Percentiles rank a stretch among this genome's conserved stretches.
These are phyloP conservation scores for Cancer borealis DNA, from an alignment of 2,888 invertebrate genomes.

Conservation along the genomic window DNA sequence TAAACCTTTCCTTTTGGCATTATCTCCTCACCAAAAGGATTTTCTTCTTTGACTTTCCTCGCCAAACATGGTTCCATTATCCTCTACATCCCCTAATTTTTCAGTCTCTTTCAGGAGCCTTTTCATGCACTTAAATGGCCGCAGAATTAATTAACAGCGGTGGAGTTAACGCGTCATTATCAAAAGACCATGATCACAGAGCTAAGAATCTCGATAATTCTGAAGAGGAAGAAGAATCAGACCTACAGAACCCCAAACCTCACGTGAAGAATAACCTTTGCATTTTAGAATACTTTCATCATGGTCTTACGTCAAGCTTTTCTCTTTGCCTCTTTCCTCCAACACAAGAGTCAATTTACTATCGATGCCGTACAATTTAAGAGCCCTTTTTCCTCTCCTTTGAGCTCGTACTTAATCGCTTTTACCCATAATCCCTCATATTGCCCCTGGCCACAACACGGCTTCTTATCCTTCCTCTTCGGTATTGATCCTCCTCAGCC, in stretches of 20 bases:
- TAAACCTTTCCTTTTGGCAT: not conserved
- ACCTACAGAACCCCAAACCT: too few relatives aligned
- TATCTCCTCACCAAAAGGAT: not conserved
- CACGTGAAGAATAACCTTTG: too few relatives aligned
- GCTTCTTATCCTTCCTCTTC: not conserved
- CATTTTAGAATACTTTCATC: too few relatives aligned
- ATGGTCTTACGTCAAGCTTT: not conserved
- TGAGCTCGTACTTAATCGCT: constrained; percentile 27
- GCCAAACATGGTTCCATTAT: not conserved
- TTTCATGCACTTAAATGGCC: not conserved
- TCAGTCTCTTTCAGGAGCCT: not conserved
- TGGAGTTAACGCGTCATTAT: not conserved
- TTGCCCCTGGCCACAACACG: constrained; percentile 7
- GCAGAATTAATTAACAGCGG: not conserved
- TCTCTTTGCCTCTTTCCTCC: not conserved
- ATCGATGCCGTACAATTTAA: not conserved
- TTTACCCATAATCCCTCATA: not conserved
- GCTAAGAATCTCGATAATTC: not conserved
- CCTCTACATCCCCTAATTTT: not conserved
- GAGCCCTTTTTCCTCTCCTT: not conserved
- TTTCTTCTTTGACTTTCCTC: not conserved
- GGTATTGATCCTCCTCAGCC: not conserved
- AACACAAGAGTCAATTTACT: not conserved
- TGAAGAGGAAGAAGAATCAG: too few relatives aligned
- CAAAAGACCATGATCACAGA: not conserved